Evolutionary conservation across 2,888 invertebrate species (phyloP), one percentile per base, ranked within the genome.

Genomic region (Tuberolachnus salignus): DNA sequence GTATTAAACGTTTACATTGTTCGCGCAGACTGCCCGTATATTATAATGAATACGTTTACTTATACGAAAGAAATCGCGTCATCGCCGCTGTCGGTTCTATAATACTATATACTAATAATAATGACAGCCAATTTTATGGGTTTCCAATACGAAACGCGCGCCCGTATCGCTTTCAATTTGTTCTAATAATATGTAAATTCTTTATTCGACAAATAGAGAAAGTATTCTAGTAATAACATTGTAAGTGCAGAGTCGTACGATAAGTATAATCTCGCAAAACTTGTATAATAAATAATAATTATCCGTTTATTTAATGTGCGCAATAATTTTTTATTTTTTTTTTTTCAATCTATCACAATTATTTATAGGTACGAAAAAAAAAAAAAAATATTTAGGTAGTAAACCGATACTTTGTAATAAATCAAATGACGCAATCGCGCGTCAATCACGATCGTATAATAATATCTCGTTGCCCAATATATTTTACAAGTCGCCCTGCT

Each of bases 381-480:
- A 64, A 67, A 67, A 16, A 61, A 61, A 63, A 63, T 42, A 44
- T 42, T 19, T 53, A 53, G 1, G 6, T 42, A 46, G 21, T 9
- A 14, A 63, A 11, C 13, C 42, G 11, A 42, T 16, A 44, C 11
- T 69, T 19, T 16, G 46, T 71, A 57, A 49, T 72, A n/a, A 72
- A 72, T 72, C 19, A 49, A 49, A 26, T 72, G 59, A 49, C 49
- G 71, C 34, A 71, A 71, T 55, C 44, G 8, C 59, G 3, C 49
- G 26, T 72, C 71, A 59, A 72, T 72, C 71, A 72, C 59, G 71
- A 61, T 57, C 16, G 16, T 67, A 67, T 26, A 59, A 34, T 49
- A 34, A 49, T 72, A 44, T 57, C 21, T 44, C 8, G 46, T 72
- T 72, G 19, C 26, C 49, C 19, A 61, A 23, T 51, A 49, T 64